phyloP scores from a whole-genome alignment of 2,797 vertebrate species.

The Ceryle rudis region DNA sequence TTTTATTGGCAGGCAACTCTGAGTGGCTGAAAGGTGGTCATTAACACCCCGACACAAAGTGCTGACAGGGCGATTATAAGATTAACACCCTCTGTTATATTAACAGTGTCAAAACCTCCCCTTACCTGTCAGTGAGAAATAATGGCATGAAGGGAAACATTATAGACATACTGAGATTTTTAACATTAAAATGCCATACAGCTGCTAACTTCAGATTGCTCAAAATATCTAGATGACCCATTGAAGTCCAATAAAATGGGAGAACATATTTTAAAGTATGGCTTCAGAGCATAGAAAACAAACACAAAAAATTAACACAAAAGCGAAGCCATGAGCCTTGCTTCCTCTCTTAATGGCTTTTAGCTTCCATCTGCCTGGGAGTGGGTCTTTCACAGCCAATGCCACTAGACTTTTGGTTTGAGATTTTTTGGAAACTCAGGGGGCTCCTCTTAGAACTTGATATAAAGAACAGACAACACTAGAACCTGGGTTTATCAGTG shows the following conservation, averaged over 20 bases:
- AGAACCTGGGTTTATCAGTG: neutral
- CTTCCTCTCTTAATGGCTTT: neutral
- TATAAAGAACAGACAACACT: neutral
- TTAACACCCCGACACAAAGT: conserved; percentile 80
- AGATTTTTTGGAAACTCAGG: neutral
- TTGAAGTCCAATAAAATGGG: neutral
- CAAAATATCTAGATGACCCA: neutral
- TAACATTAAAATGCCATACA: neutral
- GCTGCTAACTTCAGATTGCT: neutral
- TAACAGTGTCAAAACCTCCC: conserved; percentile 77
- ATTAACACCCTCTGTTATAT: conserved; percentile 79
- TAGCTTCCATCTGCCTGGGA: neutral
- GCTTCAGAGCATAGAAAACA: neutral
- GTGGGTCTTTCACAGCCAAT: neutral
- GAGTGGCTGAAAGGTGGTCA: conserved; percentile 82
- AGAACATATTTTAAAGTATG: neutral
- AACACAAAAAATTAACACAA: neutral
- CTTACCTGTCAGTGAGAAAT: conserved; percentile 78
- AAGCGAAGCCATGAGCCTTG: neutral
- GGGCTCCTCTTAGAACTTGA: neutral
- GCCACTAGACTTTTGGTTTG: neutral
- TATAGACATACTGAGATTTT: conserved; percentile 19
- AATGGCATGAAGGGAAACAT: conserved; percentile 55
- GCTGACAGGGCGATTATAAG: conserved; percentile 83
- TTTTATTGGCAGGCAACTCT: conserved; percentile 77